Base-by-base conservation (phyloP, 1,140 invertebrate species). In the Camponotus pennsylvanicus region DNA sequence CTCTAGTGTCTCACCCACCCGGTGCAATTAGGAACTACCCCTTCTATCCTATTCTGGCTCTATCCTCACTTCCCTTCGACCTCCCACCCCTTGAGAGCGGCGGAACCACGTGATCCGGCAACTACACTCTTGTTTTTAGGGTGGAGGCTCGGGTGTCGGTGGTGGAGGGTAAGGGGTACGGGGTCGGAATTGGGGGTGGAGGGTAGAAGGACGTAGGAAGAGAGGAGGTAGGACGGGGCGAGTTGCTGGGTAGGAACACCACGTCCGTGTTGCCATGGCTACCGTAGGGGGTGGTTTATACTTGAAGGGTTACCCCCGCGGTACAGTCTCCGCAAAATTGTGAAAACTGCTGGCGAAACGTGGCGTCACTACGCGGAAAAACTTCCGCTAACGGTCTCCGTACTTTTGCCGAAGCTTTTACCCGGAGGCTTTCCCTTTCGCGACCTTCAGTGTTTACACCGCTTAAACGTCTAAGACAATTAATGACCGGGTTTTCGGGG, bases 1-100 rank as follows among this genome's bases (percentile, higher is more conserved):
- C 90, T 90, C 88, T 89, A 90, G 90, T 91, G 91, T 94, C 88
- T 90, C 91, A 92, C 90, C 93, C 89, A 93, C 85, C 91, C 92
- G 83, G 91, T 91, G 93, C 93, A 94, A 94, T 94, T 94, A 94
- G 93, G 92, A 94, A 93, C 93, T 92, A 93, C 91, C 92, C 91
- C 91, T 92, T 92, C 93, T 92, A 90, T 93, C 88, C 91, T 91
- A 93, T 93, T 93, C 90, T 91, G 86, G 67, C 86, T 92, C 87
- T 91, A 93, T 93, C 91, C 92, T 92, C 92, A 91, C 90, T 92
- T 92, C 82, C 89, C 90, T 91, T 86, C 91, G 90, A 86, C 85
- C 88, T 90, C 87, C 88, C 90, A 90, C 88, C 87, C 79, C 87
- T 85, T 85, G 88, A 87, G 88, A 91, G 90, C 67, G 78, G 73